phyloP scores from a whole-genome alignment of 2,113 vertebrate genomes.

The Trichechus manatus region DNA sequence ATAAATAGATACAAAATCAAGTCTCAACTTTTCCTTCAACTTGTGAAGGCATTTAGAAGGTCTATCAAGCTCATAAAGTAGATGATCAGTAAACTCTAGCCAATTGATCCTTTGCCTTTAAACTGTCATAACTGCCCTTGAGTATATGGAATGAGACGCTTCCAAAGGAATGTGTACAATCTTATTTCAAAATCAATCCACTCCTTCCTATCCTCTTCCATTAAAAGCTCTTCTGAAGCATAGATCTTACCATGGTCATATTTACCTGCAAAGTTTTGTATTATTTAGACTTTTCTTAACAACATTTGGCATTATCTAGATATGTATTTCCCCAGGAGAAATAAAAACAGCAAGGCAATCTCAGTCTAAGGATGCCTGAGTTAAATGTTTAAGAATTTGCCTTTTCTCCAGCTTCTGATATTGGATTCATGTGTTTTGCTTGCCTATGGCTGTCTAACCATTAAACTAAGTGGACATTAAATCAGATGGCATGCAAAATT shows the following conservation, averaged over 20 bases:
- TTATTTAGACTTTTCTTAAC: slow-evolving; percentile 57
- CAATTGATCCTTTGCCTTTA: slow-evolving; percentile 27
- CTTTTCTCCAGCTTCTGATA: background rate
- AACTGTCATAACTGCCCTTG: slow-evolving; percentile 30
- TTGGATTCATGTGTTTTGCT: slow-evolving; percentile 64
- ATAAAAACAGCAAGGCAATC: slow-evolving; percentile 55
- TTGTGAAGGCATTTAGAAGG: background rate
- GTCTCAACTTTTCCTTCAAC: slow-evolving; percentile 39
- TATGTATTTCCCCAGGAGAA: slow-evolving; percentile 57
- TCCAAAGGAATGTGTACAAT: slow-evolving; percentile 53
- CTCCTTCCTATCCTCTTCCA: slow-evolving; percentile 21
- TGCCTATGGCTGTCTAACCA: slow-evolving; percentile 73
- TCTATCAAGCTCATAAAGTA: background rate
- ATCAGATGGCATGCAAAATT: slow-evolving; percentile 84
- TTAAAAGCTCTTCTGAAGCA: slow-evolving; percentile 52
- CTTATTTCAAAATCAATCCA: slow-evolving; percentile 57
- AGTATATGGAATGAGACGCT: background rate
- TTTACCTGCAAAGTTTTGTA: slow-evolving; percentile 34
- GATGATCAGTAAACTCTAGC: slow-evolving; percentile 13
- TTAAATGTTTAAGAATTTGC: slow-evolving; percentile 69
- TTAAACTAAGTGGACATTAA: slow-evolving; percentile 82
- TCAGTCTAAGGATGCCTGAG: background rate
- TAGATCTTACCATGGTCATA: slow-evolving; percentile 36
- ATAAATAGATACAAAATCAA: slow-evolving; percentile 41
- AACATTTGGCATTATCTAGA: slow-evolving; percentile 70